Evolutionary conservation across 2,888 invertebrate species (phyloP), one percentile per base, ranked within the genome.

Genomic region (Dusona sp.): DNA sequence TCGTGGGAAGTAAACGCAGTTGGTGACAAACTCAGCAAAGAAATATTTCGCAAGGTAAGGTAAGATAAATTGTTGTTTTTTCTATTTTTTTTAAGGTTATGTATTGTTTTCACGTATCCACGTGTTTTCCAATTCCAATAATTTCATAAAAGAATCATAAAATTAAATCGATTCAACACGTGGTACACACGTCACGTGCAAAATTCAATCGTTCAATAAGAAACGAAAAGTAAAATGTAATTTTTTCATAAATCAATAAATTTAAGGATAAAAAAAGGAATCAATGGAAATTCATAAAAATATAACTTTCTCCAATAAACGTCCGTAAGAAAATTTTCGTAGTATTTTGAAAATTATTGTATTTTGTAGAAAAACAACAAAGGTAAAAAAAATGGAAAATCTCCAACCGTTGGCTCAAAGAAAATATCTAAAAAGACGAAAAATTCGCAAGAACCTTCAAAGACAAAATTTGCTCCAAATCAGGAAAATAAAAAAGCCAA

Each of bases 1-100:
- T 73, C 84, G 38, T 91, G 91, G 91, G 90, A 91, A 33, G 85
- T 74, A 7, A 87, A 89, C 64, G 79, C 83, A 45, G 79, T 87
- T 11, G 88, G 88, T 74, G 90, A 91, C 81, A 89, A 86, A 48
- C 81, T 90, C 54, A 87, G 86, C 48, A 86, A 81, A 45, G 87
- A 89, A 29, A 74, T 90, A 11, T 89, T 91, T 77, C 73, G 79
- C 3, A 83, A 82, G 80, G 90, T 90, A 86, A 79, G 85, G 11
- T 22, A n/a, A 9, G 11, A 48, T 29, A 19, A 36, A 74, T 38
- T 11, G n/a, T 57, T 38, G 33, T 29, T 74, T 38, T 6, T 19
- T 54, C 25, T 38, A 9, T 16, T 64, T 25, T 25, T 75, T 74
- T 81, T 80, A 70, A 74, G 83, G 88, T 88, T 84, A 83, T 70